These are phyloP conservation scores for Montipora cactus DNA, from an alignment of 64 coral and sea anemone genomes.

Conservation along the genomic window DNA sequence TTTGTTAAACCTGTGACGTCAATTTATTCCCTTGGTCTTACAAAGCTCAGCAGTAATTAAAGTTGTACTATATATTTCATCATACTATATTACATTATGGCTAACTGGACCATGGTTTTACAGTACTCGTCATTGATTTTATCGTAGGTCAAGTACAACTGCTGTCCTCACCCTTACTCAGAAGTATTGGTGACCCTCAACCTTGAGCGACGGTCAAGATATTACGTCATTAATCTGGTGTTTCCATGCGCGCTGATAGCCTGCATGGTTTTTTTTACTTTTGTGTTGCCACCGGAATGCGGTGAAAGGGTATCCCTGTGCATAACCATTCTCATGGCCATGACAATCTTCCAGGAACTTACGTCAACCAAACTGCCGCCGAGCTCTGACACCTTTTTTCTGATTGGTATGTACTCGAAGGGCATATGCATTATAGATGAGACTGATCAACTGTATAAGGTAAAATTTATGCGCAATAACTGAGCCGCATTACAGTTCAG, in stretches of 20 bases:
- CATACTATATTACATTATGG: no score
- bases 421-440: no score
- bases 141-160: conserved; percentile 59
- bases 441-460: no score
- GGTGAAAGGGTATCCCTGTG: conserved; percentile 89
- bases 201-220: conserved; percentile 64
- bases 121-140: not conserved
- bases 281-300: conserved; percentile 84
- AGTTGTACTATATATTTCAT: no score
- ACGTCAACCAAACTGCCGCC: conserved; percentile 87
- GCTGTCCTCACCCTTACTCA: conserved; percentile 70
- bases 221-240: conserved; percentile 83
- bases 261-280: conserved; percentile 82
- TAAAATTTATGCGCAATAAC: no score
- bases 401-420: conserved; percentile 62
- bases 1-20: no score
- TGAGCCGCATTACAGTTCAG: no score
- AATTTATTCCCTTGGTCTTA: no score
- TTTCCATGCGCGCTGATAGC: conserved; percentile 87
- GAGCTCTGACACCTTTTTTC: conserved; percentile 76
- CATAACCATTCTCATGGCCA: conserved; percentile 94
- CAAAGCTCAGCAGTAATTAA: no score
- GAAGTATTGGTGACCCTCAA: conserved; percentile 50
- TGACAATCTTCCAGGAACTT: conserved; percentile 97
- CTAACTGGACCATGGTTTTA: no score